Base-by-base conservation (phyloP, 2,113 vertebrate genomes). In the Dicaeum eximium region DNA sequence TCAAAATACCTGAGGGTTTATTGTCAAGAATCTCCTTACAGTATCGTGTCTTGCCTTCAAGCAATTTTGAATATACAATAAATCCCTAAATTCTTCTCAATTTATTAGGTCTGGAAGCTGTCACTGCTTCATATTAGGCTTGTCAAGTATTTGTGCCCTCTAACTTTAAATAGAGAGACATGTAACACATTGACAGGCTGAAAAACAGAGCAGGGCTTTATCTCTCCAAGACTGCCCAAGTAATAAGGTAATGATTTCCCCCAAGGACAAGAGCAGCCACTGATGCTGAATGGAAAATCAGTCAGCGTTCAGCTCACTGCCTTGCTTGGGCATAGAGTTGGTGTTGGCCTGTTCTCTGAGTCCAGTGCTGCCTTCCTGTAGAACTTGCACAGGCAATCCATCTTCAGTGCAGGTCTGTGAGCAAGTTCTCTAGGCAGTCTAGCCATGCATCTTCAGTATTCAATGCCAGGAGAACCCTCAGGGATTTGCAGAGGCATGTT, bases 1-100 rank as follows among this genome's bases (percentile, higher is more conserved):
- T 83, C 90, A 90, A 79, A 93, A 71, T 54, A 95, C 88, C 80
- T 56, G 40, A 84, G 75, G 92, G 47, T 64, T 93, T 96, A 86
- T 88, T 93, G 82, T 85, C 74, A 83, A 80, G 37, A 83, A 93
- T 78, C 56, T 74, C n/a, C 86, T 92, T 90, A 60, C 44, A 50
- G 57, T 70, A 71, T 86, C 2, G 16, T 74, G 44, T 64, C 61
- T 88, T 90, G 40, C 45, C 92, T 95, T 80, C 56, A 90, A 88
- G 57, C n/a, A 74, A 33, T 86, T 95, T 78, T 90, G 37, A 95
- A 77, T 45, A 56, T 58, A 88, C 65, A 88, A 86, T 88, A 90
- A 64, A 84, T 69, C 60, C 70, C 40, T 78, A 71, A 80, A 78
- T 93, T 92, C 31, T 71, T 90, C 60, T 62, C 60, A 74, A 65